Base-by-base conservation (phyloP, 2,113 vertebrate species). In the Cisticola juncidis region DNA sequence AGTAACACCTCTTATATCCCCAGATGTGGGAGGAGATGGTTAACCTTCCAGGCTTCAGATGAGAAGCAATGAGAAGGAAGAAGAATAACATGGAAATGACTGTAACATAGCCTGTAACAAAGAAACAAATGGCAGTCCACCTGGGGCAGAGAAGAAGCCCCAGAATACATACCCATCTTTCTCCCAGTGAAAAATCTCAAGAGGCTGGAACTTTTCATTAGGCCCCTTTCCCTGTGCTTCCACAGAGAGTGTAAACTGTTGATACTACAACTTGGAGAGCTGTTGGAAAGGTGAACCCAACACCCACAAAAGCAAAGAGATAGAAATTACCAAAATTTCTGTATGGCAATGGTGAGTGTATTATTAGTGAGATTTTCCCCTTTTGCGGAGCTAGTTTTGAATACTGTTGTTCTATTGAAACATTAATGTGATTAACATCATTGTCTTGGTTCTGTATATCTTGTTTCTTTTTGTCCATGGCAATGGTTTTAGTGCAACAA, bases 201-300 rank as follows among this genome's bases (percentile, higher is more conserved):
- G 7, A 35, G 22, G 4, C 6, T 56, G 14, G 13, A 66, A 64
- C 9, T n/a, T 60, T 6, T 40, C 29, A 18, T 6, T 62, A 25
- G 23, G 4, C 0, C 2, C 9, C 3, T 8, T 71, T 8, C 4
- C 3, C 3, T 56, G 12, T 53, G 13, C 8, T 78, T 78, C 14
- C 11, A 31, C 3, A 29, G 8, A 44, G 61, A 74, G 14, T 14
- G 5, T 29, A 33, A 78, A 62, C 5, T 50, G 4, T 31, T 70
- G n/a, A 2, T 11, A 12, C 36, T 64, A 26, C 15, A 21, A 69
- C 18, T 33, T 38, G 5, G 9, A 58, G 5, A 45, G 7, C 15
- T 42, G 3, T 57, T 71, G 19, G 12, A 82, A 90, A 83, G 23
- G 9, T 51, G 19, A 78, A 15, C 14, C 8, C 3, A 51, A 44